Evolutionary conservation across 1,140 invertebrate genomes (phyloP), one percentile per base, ranked within the genome.

Genomic region (Euwallacea similis): DNA sequence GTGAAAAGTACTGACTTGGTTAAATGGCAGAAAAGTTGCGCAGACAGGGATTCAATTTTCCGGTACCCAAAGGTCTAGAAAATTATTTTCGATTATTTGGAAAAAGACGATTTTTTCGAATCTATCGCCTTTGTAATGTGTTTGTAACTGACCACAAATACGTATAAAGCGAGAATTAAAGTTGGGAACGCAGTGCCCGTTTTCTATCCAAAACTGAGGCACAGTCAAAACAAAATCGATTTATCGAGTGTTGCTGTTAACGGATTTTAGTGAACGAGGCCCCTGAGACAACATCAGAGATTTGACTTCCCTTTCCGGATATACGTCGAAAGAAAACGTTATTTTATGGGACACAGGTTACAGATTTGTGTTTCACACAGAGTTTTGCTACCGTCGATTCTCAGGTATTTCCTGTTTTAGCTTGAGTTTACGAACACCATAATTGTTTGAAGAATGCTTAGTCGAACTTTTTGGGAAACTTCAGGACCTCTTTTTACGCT

Each of bases 221-320:
- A 11, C 44, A 66, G 65, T 66, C 65, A 66, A 66, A 66, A 66
- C 65, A 66, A 56, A 66, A 66, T 66, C 65, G 65, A 66, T 66
- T 66, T 66, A 66, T 66, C 55, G 53, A 59, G 65, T 66, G 65
- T 66, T 66, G 54, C 53, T 58, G 65, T 66, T 66, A 66, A 66
- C 65, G 55, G 65, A 66, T 66, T 66, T 66, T 66, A 59, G 65
- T 66, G 65, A 55, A 66, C 65, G 65, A 66, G 65, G 65, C 65
- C 65, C 65, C 65, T 66, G 65, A 66, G 65, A 66, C 56, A 66
- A 66, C 54, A 56, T 4, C 50, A 42, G 53, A 42, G 53, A 41
- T 66, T 66, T 41, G 50, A 66, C 65, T 66, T 66, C 65, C 65
- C 54, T 66, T 66, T 66, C 63, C 54, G 65, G 54, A 46, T n/a